These are phyloP conservation scores for Hybos culiciformis DNA, from an alignment of 2,888 invertebrate species.

Conservation along the genomic window DNA sequence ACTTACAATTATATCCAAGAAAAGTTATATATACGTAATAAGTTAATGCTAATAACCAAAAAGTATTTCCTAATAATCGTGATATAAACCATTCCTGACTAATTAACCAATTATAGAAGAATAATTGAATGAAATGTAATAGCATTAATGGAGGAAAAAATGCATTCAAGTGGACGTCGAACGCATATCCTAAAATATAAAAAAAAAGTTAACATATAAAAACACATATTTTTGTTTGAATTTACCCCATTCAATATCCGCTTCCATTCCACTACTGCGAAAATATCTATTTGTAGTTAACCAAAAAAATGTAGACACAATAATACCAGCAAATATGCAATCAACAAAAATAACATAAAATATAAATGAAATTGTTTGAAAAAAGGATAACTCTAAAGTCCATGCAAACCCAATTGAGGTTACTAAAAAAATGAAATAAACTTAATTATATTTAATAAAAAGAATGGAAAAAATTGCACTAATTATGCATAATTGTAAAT, in stretches of 20 bases:
- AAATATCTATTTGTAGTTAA: constrained; percentile 39
- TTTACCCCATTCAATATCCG: constrained; percentile 71
- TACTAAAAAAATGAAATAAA: constrained; percentile 43
- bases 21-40: constrained; percentile 97
- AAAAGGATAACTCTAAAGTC: constrained; percentile 54
- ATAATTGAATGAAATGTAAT: constrained; percentile 81
- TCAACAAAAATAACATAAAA: constrained; percentile 89
- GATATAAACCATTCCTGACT: constrained; percentile 64
- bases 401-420: constrained; percentile 83
- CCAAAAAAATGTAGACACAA: constrained; percentile 84
- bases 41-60: constrained; percentile 80
- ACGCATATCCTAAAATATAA: constrained; percentile 64
- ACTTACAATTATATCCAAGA: constrained; percentile 87
- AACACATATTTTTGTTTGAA: too few relatives aligned
- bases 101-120: constrained; percentile 74
- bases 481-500: not conserved
- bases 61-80: constrained; percentile 74
- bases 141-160: constrained; percentile 93
- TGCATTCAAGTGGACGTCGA: constrained; percentile 97
- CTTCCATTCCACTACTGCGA: constrained; percentile 26
- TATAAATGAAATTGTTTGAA: constrained; percentile 66
- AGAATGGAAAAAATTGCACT: not conserved
- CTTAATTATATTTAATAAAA: not conserved
- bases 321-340: constrained; percentile 75
- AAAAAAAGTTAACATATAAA: too few relatives aligned